Evolutionary conservation across 2,113 vertebrate genomes (phyloP).

Genomic region (Scalopus aquaticus): DNA sequence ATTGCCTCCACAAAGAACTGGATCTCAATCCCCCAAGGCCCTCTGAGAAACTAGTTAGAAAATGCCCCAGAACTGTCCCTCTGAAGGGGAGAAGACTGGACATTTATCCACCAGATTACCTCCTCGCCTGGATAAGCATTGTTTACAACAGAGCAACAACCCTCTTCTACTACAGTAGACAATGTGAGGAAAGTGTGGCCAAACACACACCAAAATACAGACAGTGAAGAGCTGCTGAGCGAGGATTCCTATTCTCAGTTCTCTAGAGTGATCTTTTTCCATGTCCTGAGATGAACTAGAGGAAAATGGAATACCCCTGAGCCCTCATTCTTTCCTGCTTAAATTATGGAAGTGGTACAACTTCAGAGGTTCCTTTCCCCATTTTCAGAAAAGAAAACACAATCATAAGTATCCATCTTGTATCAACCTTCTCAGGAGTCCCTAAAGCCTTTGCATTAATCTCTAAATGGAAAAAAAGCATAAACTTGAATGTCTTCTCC

Average conservation of each 20-base stretch:
- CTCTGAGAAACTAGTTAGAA: background rate
- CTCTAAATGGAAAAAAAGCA: background rate
- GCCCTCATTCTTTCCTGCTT: background rate
- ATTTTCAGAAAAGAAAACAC: background rate
- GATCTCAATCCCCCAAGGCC: background rate
- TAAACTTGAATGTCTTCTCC: background rate
- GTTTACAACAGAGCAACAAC: background rate
- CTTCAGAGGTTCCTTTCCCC: background rate
- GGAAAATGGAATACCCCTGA: fast-evolving
- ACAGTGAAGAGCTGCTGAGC: background rate
- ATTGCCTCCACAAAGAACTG: background rate
- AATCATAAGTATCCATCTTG: background rate
- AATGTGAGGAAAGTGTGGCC: background rate
- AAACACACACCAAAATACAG: background rate
- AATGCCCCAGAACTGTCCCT: background rate
- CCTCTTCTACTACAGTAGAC: background rate
- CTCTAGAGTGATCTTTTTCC: background rate
- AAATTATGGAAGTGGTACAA: background rate
- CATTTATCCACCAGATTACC: background rate
- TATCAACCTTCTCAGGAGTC: background rate
- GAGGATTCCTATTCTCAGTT: background rate
- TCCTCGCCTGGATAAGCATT: background rate
- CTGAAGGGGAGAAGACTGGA: background rate
- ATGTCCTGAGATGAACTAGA: background rate
- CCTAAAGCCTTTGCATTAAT: background rate